Conservation (phyloP, 2,797 vertebrate species). For the Leptoclinus maculatus region DNA sequence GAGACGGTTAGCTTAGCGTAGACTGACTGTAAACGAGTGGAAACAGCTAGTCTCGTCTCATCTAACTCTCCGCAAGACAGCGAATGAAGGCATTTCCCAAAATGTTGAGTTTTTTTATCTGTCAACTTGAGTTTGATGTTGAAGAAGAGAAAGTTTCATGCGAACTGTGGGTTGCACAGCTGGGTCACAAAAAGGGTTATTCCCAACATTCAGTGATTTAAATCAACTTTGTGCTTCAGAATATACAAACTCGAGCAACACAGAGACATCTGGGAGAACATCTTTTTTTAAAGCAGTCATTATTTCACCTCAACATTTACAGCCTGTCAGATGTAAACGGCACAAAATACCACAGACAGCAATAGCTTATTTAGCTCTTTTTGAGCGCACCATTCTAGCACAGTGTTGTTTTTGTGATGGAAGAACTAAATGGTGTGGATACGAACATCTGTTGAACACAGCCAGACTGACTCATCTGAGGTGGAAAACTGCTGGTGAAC, state of each 20-base stretch:
- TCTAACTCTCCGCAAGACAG: neutral
- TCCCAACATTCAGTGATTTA: slow-evolving; percentile 16
- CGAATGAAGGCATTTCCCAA: neutral
- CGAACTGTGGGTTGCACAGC: neutral
- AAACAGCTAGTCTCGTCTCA: neutral
- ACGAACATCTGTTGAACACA: slow-evolving; percentile 37
- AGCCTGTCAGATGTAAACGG: slow-evolving; percentile 21
- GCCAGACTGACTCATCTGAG: slow-evolving; percentile 38
- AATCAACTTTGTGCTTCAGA: slow-evolving; percentile 31
- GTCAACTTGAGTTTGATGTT: neutral
- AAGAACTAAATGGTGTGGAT: slow-evolving; percentile 38
- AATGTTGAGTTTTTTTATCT: neutral
- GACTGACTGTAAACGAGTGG: neutral
- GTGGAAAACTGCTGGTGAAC: slow-evolving; percentile 60
- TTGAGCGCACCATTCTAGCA: slow-evolving; percentile 37
- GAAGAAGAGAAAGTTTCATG: slow-evolving; percentile 31
- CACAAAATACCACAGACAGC: slow-evolving; percentile 44
- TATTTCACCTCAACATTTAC: slow-evolving; percentile 8
- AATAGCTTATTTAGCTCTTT: slow-evolving; percentile 15
- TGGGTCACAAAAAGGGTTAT: slow-evolving; percentile 2
- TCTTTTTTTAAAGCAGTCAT: neutral
- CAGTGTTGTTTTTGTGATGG: slow-evolving; percentile 44
- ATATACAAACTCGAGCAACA: slow-evolving; percentile 14
- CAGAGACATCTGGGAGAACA: slow-evolving; percentile 14
- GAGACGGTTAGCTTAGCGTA: neutral